Evolutionary conservation across 1,140 invertebrate species (phyloP), one percentile per base, ranked within the genome.

Genomic region (Tribolium castaneum): DNA sequence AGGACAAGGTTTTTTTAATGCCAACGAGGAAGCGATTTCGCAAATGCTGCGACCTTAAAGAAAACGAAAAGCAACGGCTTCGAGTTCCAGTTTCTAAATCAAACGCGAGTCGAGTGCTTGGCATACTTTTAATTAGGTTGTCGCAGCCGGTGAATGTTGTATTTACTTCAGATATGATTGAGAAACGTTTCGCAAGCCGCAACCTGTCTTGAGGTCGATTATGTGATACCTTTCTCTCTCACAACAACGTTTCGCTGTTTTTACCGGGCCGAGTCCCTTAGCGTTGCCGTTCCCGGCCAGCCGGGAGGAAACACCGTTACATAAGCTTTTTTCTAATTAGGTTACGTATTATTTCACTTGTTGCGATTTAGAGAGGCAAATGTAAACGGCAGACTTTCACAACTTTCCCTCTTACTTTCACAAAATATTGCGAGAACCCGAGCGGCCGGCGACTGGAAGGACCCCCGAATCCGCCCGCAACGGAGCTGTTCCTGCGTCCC

Each of bases 381-480:
- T 39, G 35, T 30, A 30, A 54, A 22, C 22, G 30, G 16, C 13
- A 30, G 71, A 78, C 77, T 78, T 78, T 78, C 77, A 78, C 77
- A 62, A 75, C 77, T 78, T 78, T 78, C 77, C 77, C 77, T 78
- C 77, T 78, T 70, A 75, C 77, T 78, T 78, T 78, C 77, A 78
- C 77, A 74, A 74, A 73, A 73, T 51, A 25, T 25, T 25, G 59
- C n/a, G 22, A 30, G 59, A n/a, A 30, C 9, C 56, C 19, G 56
- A 14, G 10, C 49, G 49, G 10, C 10, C 49, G 13, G 10, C 9
- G 49, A 14, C 49, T 12, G 49, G 2, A 9, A 14, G 10, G 6
- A 10, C 49, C 5, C 10, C 13, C 13, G 49, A 14, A 50, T n/a
- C 9, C 4, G 6, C 34, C 6, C 1, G n/a, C 5, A 9, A 45